Base-by-base conservation (phyloP, 2,113 vertebrate genomes). In the Hirundichthys speculiger region DNA sequence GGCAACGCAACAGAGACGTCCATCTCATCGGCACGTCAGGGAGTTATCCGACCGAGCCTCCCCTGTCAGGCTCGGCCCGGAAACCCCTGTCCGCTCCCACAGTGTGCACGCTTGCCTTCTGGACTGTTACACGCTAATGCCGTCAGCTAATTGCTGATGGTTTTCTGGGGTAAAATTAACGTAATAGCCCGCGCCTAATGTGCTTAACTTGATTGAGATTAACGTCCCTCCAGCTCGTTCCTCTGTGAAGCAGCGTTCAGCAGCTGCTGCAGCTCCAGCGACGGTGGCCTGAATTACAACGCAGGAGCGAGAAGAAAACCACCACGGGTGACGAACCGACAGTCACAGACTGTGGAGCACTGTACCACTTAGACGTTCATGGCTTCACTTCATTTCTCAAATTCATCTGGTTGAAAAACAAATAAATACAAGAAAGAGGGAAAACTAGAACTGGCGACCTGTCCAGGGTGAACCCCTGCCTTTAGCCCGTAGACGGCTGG, bases 121-220 rank as follows among this genome's bases (percentile, higher is more conserved):
- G 80, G 50, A 16, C 65, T 43, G 43, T 72, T 60, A 24, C 39
- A n/a, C 66, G 12, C 46, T 41, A 62, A 73, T 56, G 43, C 60
- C 58, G 49, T 51, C 8, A 69, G 62, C 64, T 84, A 80, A 86
- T 73, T 72, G 70, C 50, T 57, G 49, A 30, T 56, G 73, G 57
- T 69, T 61, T 68, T 11, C 40, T 24, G 64, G 48, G 46, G 51
- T 38, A 13, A 69, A 61, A 87, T 70, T 27, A 72, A 86, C 72
- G 72, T 25, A 69, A 50, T 73, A 67, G 65, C 52, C 51, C 50
- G 40, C 64, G 39, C 45, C 30, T 69, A 77, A 83, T 62, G 73
- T 57, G 54, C 75, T 88, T 71, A 82, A 88, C 58, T 75, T 54
- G 77, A 86, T 77, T 69, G 67, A 85, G 78, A 86, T 86, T 73